Conservation (phyloP, 2,888 invertebrate genomes). For the Drosophila histrio region DNA sequence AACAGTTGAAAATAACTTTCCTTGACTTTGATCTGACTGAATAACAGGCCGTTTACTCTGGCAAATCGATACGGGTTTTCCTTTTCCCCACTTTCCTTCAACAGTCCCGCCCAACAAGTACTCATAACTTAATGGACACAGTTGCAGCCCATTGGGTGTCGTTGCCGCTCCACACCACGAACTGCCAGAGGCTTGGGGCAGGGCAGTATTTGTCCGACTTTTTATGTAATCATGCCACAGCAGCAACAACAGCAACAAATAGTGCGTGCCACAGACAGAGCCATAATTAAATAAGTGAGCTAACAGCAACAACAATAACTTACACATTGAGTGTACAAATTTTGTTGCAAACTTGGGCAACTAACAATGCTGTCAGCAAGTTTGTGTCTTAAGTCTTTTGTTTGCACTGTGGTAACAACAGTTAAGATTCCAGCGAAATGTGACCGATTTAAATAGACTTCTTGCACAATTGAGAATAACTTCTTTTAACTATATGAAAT, state of each 20-base stretch:
- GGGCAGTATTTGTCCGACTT: conserved; percentile 31
- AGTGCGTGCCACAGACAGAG: conserved; percentile 40
- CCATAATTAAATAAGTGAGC: conserved; percentile 67
- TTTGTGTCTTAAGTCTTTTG: conserved; percentile 72
- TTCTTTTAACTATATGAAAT: background rate
- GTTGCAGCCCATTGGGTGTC: conserved; percentile 26
- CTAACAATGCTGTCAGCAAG: conserved; percentile 44
- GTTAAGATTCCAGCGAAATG: background rate
- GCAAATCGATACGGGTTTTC: background rate
- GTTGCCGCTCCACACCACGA: conserved; percentile 7
- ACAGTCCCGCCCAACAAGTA: conserved; percentile 31
- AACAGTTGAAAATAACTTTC: conserved; percentile 1
- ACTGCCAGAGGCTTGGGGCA: conserved; percentile 32
- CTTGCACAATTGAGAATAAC: background rate
- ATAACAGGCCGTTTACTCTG: background rate
- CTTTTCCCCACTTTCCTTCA: conserved; percentile 30
- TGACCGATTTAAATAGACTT: background rate
- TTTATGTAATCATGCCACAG: conserved; percentile 45
- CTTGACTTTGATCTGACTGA: background rate
- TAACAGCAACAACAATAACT: conserved; percentile 17
- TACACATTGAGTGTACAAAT: conserved; percentile 23
- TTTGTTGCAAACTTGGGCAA: conserved; percentile 46
- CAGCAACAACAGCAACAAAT: conserved; percentile 25
- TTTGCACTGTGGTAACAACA: conserved; percentile 29
- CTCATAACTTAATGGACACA: conserved; percentile 12